Evolutionary conservation across 1,140 invertebrate genomes (phyloP), one percentile per base, ranked within the genome.

Genomic region (Eulimnadia texana): DNA sequence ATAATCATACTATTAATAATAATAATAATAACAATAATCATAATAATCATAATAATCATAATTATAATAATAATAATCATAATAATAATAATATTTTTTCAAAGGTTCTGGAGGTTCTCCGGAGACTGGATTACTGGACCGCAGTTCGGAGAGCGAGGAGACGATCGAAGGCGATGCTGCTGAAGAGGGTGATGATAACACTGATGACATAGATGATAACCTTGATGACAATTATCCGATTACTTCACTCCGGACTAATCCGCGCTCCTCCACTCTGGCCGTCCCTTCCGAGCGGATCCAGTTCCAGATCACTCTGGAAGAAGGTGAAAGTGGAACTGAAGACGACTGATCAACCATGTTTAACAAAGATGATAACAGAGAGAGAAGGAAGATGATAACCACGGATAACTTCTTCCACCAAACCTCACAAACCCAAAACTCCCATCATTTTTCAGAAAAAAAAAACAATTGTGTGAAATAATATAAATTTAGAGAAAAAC

Each of bases 271-370:
- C 16, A 33, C 28, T 16, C 28, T 68, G 27, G 64, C 66, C 6
- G 65, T 64, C 81, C 72, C 82, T 83, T 76, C 69, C 47, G 66
- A 68, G 22, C 64, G 65, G 53, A 68, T 71, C 23, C 67, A 71
- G 60, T 75, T 76, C 63, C 77, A 90, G 79, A 86, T 92, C 63
- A 93, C 89, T 22, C 76, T 91, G 66, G 88, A 92, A 72, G 88
- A 92, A 72, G 82, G 83, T 22, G 83, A 84, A 56, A 69, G 69
- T 22, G 69, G 66, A 13, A 67, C 67, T 22, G 66, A 65, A 29
- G 60, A 61, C n/a, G 55, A 57, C 10, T 42, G 16, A 16, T 9
- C 33, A 42, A 42, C 33, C 16, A 42, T n/a, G 16, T 42, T 42
- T 16, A 42, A 6, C 16, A 6, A n/a, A n/a, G n/a, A n/a, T n/a